These are phyloP conservation scores for Axinella damicornis DNA, from an alignment of 37 sponge, comb jelly and placozoan species.

Conservation along the genomic window DNA sequence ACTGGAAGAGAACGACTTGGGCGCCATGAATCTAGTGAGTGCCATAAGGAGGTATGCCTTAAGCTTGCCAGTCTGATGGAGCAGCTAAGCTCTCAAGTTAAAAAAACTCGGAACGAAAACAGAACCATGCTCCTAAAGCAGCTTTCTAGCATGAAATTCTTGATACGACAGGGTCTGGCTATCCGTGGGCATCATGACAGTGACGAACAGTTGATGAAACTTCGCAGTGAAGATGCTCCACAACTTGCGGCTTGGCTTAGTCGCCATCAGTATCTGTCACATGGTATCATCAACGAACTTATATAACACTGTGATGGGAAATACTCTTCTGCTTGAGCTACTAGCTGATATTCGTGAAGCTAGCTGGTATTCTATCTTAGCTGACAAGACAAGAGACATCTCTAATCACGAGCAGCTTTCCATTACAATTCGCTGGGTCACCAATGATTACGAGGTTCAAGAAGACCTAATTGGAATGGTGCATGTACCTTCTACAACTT, in stretches of 20 bases:
- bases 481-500: constrained; percentile 15
- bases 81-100: constrained; percentile 13
- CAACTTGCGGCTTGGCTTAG: neutral
- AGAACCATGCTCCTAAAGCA: constrained; percentile 4
- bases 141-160: neutral
- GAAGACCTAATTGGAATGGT: neutral
- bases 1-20: constrained; percentile 28
- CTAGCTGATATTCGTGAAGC: neutral
- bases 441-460: neutral
- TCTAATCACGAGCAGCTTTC: constrained; percentile 25
- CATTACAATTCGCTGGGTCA: constrained; percentile 2
- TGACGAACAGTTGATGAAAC: neutral
- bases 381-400: constrained; percentile 18
- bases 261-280: constrained; percentile 12
- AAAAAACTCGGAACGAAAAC: neutral
- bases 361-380: constrained; percentile 24
- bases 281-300: constrained; percentile 5
- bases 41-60: constrained; percentile 7
- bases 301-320: constrained; percentile 24
- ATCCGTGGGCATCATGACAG: no score
- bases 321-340: neutral
- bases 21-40: neutral
- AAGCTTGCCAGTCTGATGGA: constrained; percentile 10
- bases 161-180: neutral
- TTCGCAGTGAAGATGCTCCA: constrained; percentile 22